phyloP scores from a whole-genome alignment of 2,797 vertebrate genomes.

The Emys orbicularis region DNA sequence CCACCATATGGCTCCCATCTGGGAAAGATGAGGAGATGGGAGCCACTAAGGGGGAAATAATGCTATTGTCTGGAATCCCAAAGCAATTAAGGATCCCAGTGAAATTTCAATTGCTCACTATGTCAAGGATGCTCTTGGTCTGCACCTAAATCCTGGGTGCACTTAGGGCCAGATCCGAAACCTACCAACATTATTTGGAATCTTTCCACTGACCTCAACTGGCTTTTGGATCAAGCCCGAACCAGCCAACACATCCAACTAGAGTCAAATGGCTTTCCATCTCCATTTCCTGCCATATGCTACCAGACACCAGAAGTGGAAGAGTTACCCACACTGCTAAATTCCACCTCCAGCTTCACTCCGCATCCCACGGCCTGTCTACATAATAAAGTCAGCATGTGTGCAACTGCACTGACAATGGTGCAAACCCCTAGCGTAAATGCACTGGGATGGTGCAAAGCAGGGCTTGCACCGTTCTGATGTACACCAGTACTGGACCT shows the following conservation, averaged over 20 bases:
- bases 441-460: neutral
- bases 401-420: neutral
- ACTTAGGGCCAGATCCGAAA: neutral
- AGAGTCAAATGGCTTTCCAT: neutral
- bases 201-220: neutral
- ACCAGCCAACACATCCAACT: neutral
- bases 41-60: neutral
- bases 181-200: neutral
- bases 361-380: neutral
- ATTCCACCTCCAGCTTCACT: too few relatives aligned
- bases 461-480: neutral
- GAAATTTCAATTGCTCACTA: rapidly evolving
- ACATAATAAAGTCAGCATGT: neutral
- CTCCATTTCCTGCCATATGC: neutral
- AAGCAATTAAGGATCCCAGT: neutral
- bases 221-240: neutral
- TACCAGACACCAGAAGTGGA: neutral
- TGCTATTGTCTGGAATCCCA: rapidly evolving
- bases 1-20: neutral
- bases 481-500: neutral
- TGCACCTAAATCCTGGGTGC: rapidly evolving
- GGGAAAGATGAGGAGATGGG: rapidly evolving
- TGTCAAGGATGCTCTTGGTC: neutral
- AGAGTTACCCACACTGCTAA: neutral
- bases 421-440: neutral